Evolutionary conservation across 2,888 invertebrate species (phyloP), one percentile per base, ranked within the genome.

Genomic region (Leistus spinibarbis): DNA sequence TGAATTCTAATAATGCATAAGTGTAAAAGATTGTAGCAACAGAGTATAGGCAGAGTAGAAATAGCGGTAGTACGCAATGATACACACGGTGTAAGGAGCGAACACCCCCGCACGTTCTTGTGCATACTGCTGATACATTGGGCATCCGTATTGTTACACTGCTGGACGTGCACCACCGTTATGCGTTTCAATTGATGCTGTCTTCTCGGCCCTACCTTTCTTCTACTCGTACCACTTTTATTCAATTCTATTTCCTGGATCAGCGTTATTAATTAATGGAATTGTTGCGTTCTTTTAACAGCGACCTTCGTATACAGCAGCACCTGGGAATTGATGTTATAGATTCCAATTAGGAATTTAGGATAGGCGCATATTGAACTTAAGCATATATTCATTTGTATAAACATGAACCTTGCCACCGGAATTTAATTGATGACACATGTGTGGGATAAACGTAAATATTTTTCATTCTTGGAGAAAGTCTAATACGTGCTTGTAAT

Each of bases 1-100:
- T 24, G 24, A 4, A 24, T 24, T 24, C 24, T n/a, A 24, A 24
- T 24, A 24, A 24, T 24, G 3, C 7, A 4, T 24, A 24, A 40
- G 40, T 40, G 40, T 13, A 5, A 4, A 40, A 0, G 1, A 10
- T 0, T 1, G 7, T 10, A 5, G 13, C 4, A 40, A 40, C 7
- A 40, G 40, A 10, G 10, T 40, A 40, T 40, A 66, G 9, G 20
- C 3, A 9, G 53, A 53, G 19, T 13, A 17, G n/a, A 40, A 20
- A 53, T 53, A 53, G 53, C 53, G 53, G 53, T 66, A 53, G n/a
- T 40, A 40, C 40, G 5, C 53, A 17, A 57, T 16, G 53, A 3
- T 53, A 54, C 66, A 66, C 10, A 10, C 40, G 53, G 66, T 66
- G 66, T 53, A 65, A 16, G 53, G 66, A 53, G 66, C 19, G 40